Conservation (phyloP, 2,113 vertebrate genomes). For the Cebus imitator region DNA sequence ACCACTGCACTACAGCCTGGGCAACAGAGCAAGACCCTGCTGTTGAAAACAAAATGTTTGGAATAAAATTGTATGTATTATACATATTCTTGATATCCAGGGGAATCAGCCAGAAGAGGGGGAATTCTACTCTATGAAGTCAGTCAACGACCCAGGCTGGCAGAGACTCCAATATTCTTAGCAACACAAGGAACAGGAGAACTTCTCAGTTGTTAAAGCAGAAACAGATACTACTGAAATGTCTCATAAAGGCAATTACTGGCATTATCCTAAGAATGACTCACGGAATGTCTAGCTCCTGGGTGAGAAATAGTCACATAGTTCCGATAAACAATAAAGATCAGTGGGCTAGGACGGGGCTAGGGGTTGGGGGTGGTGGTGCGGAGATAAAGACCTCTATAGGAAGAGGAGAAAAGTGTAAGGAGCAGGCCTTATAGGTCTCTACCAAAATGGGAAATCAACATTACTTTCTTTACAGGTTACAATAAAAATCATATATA, state of each 20-base stretch:
- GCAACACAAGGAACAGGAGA: not conserved
- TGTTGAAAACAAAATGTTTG: no score
- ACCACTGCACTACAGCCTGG: no score
- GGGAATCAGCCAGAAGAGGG: not conserved
- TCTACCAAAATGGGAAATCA: not conserved
- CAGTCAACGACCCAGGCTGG: not conserved
- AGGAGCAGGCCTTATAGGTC: not conserved
- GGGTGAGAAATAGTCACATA: not conserved
- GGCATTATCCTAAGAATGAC: not conserved
- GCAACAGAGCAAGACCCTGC: no score
- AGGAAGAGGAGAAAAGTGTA: not conserved
- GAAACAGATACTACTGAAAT: not conserved
- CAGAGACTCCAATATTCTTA: not conserved
- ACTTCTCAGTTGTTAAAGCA: not conserved
- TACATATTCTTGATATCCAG: not conserved
- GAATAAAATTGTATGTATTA: not conserved
- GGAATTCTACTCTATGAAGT: not conserved
- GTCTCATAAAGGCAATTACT: not conserved
- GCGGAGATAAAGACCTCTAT: not conserved
- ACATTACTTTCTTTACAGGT: not conserved
- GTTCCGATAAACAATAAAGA: not conserved
- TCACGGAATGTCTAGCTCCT: not conserved
- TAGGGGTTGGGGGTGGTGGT: no score
- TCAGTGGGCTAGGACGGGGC: accelerated
- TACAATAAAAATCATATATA: not conserved